A percentile compares a stretch with the other conserved stretches of the same genome.
Evolutionary conservation across 2,888 invertebrate genomes (phyloP).

Genomic region (Anagyrus pseudococci): DNA sequence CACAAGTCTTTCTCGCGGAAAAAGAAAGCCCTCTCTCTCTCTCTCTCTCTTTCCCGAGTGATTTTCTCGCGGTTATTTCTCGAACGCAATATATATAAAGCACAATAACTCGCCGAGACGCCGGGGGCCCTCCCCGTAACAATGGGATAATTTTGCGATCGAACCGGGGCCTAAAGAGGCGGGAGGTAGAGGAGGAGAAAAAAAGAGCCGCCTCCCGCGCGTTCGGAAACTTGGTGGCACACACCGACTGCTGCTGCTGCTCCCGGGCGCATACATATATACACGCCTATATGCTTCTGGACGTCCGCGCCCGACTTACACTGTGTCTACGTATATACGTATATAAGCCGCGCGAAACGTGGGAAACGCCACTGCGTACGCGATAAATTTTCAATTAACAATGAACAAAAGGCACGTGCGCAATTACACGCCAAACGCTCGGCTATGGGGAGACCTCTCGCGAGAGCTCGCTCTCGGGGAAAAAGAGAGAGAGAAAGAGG

Average conservation of each 20-base stretch:
- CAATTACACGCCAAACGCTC: constrained; percentile 21
- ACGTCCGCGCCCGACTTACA: background rate
- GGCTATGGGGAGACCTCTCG: background rate
- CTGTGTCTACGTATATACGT: background rate
- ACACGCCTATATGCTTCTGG: background rate
- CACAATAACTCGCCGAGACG: constrained; percentile 23
- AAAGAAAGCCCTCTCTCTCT: no score
- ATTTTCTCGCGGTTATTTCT: constrained; percentile 28
- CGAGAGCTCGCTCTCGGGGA: no score
- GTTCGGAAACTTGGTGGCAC: no score
- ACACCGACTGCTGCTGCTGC: no score
- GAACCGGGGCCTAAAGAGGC: constrained; percentile 3
- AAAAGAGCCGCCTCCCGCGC: no score
- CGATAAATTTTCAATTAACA: constrained; percentile 38
- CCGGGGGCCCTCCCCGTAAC: constrained; percentile 7
- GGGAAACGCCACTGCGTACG: constrained; percentile 28
- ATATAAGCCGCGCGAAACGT: constrained; percentile 10
- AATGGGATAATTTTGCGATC: constrained; percentile 33
- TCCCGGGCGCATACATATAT: background rate
- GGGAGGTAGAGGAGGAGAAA: no score
- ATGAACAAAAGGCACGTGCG: constrained; percentile 33
- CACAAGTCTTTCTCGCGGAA: no score
- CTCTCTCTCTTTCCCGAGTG: background rate
- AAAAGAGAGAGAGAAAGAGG: no score
- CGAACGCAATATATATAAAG: constrained; percentile 12